Evolutionary conservation across 2,113 vertebrate species (phyloP).

Genomic region (Pagrus major): DNA sequence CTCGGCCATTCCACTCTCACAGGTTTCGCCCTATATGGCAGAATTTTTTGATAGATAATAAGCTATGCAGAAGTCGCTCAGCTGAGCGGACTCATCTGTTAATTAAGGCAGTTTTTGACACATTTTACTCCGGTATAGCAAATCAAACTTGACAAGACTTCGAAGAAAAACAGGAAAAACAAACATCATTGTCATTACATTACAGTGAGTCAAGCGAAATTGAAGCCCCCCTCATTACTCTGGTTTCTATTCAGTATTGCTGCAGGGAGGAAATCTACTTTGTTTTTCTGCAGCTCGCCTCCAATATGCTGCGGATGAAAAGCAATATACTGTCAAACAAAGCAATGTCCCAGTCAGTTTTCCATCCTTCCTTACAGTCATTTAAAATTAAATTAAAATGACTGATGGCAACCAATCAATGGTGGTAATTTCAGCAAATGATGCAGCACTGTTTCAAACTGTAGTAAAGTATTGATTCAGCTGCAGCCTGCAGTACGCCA

Average conservation of each 20-base stretch:
- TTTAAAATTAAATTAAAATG: constrained; percentile 78
- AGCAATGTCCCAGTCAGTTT: constrained; percentile 49
- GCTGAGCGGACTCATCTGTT: constrained; percentile 6
- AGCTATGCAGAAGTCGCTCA: constrained; percentile 27
- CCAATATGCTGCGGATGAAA: constrained; percentile 10
- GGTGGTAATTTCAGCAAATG: constrained; percentile 74
- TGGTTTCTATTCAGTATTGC: constrained; percentile 36
- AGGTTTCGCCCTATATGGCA: neutral
- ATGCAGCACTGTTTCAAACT: constrained; percentile 68
- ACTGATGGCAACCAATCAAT: constrained; percentile 73
- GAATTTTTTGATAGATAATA: constrained; percentile 33
- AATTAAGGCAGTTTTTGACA: constrained; percentile 35
- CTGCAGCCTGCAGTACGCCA: constrained; percentile 69
- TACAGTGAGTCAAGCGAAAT: constrained; percentile 27
- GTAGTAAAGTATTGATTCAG: constrained; percentile 72
- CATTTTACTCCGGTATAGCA: neutral
- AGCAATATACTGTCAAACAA: constrained; percentile 46
- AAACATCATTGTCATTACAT: constrained; percentile 1
- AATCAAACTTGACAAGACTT: constrained; percentile 33
- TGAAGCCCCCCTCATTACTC: constrained; percentile 35
- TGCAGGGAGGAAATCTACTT: constrained; percentile 35
- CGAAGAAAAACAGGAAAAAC: constrained; percentile 25
- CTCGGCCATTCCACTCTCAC: constrained; percentile 19
- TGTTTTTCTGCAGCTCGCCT: constrained; percentile 21
- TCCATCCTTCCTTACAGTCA: constrained; percentile 59